These are phyloP conservation scores for Cheumatopsyche charites DNA, from an alignment of 1,140 invertebrate genomes.

Conservation along the genomic window DNA sequence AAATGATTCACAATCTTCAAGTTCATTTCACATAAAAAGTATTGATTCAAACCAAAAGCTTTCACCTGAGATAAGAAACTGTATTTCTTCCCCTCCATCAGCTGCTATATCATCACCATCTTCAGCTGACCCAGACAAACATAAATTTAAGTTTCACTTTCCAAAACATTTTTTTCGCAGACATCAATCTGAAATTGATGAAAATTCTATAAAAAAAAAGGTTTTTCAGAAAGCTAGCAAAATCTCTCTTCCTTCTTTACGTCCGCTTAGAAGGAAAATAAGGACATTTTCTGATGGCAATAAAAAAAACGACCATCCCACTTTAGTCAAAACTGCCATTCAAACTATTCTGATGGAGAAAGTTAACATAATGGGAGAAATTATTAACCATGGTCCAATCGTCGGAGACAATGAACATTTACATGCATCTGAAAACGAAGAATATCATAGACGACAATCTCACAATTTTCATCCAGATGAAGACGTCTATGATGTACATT, in stretches of 20 bases:
- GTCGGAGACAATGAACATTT: slow-evolving; percentile 45
- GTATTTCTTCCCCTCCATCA: neutral
- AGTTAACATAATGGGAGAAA: slow-evolving; percentile 51
- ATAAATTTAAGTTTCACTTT: slow-evolving; percentile 45
- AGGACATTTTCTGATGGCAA: slow-evolving; percentile 51
- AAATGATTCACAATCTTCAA: too few species aligned
- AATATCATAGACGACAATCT: neutral
- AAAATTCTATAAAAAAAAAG: slow-evolving; percentile 5
- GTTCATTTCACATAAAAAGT: too few species aligned
- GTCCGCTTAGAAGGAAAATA: slow-evolving; percentile 38
- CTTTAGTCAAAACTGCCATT: slow-evolving; percentile 59
- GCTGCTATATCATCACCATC: neutral
- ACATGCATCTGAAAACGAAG: neutral
- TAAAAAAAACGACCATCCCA: slow-evolving; percentile 52
- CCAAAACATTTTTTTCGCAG: slow-evolving; percentile 39
- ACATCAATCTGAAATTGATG: slow-evolving; percentile 35
- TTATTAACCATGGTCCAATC: slow-evolving; percentile 41
- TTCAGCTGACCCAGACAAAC: neutral
- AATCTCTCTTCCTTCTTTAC: slow-evolving; percentile 27
- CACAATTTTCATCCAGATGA: neutral
- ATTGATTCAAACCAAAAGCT: slow-evolving; percentile 16
- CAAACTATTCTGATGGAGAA: slow-evolving; percentile 62
- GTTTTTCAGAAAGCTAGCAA: slow-evolving; percentile 26
- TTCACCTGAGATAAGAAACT: slow-evolving; percentile 44
- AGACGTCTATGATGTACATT: neutral